Base-by-base conservation (phyloP, 2,888 invertebrate genomes). In the Nomada ruficornis region DNA sequence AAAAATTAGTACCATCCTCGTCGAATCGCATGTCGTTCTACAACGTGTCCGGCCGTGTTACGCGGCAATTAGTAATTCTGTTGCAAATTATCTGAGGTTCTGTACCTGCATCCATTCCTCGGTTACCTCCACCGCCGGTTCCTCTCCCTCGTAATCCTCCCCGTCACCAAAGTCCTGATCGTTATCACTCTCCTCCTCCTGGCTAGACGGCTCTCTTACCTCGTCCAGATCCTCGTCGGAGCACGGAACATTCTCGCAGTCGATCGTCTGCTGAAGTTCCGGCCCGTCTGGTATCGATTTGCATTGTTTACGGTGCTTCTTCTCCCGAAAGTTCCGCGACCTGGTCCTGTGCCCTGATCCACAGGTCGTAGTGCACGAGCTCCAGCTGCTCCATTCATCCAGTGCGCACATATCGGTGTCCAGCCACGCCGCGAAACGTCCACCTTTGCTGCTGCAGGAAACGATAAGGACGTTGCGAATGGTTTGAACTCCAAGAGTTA, bases 301-400 rank as follows among this genome's bases (percentile, higher is more conserved):
- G 79, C 94, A 94, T 7, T 90, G 82, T 67, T 93, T 94, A 11
- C 90, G 90, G 44, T 88, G 80, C 5, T 90, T 88, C 70, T 90
- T 93, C 91, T 96, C 91, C 82, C 95, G 93, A 94, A 98, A 98
- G 88, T 95, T 94, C 68, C 98, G 95, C 44, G 95, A 96, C 87
- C 98, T 95, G 95, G 96, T 97, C 89, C 97, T 95, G 86, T 97
- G 95, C 26, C 98, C 98, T 94, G 97, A 97, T 70, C 98, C 98
- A 94, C 98, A 99, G 50, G 96, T 95, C 52, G 97, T 97, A 2
- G 97, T 97, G 93, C 98, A 98, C 20, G 95, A 95, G 62, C 96
- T 96, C 98, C 98, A 98, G 10, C 94, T 89, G n/a, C 95, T 94
- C 95, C 98, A 98, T 26, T 96, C 96, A 0, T 95, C 94, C 42